Percentiles rank a stretch among this genome's conserved stretches.
Evolutionary conservation across 2,113 vertebrate species (phyloP).

Genomic region (Mormyrus lacerda): DNA sequence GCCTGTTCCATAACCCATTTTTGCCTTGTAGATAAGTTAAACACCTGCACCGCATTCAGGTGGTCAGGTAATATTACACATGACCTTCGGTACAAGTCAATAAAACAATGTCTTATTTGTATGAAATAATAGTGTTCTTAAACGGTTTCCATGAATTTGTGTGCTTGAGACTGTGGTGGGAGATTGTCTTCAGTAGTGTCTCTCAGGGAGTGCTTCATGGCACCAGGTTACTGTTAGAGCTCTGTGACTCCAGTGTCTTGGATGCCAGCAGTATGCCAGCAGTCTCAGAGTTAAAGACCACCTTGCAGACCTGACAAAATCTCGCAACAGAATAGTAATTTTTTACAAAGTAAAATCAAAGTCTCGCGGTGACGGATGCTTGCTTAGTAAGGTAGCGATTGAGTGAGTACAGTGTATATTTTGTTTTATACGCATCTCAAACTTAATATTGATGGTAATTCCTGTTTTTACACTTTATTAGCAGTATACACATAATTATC

Average conservation of each 20-base stretch:
- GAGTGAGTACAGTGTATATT: background rate
- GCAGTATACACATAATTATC: background rate
- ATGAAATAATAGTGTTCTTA: background rate
- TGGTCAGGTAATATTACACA: background rate
- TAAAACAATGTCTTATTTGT: background rate
- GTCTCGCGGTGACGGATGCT: background rate
- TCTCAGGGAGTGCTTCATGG: background rate
- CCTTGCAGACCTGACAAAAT: background rate
- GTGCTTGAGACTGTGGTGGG: background rate
- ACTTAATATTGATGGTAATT: background rate
- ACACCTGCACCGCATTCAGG: background rate
- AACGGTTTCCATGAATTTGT: constrained; percentile 4
- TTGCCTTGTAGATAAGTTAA: background rate
- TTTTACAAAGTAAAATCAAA: background rate
- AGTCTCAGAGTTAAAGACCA: background rate
- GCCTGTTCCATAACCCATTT: background rate
- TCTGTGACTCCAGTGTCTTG: background rate
- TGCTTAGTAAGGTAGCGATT: background rate
- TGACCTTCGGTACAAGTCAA: background rate
- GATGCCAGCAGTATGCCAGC: background rate
- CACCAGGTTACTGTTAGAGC: background rate
- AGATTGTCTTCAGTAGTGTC: background rate
- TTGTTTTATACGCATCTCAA: background rate
- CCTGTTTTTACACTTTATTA: background rate
- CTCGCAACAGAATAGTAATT: background rate